Evolutionary conservation across 1,140 invertebrate genomes (phyloP).

Genomic region (Trialeurodes vaporariorum): DNA sequence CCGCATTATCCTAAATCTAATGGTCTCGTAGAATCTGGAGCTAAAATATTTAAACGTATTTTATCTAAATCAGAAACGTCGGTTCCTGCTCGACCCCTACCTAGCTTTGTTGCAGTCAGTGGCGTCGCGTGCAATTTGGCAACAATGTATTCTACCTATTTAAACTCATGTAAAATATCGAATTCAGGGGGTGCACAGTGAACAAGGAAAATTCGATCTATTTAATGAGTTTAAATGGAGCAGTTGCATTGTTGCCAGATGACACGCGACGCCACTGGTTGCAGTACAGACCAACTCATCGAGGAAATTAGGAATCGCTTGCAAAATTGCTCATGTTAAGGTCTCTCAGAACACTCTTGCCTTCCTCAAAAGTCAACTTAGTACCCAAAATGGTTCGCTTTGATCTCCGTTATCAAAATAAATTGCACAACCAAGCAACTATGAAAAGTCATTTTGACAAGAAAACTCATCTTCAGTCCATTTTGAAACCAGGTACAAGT

Average conservation of each 20-base stretch:
- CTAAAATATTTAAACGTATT: slow-evolving; percentile 13
- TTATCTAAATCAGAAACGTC: slow-evolving; percentile 7
- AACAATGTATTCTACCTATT: too few relatives aligned
- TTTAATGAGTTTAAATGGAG: too few relatives aligned
- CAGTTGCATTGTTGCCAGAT: too few relatives aligned
- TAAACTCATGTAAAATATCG: too few relatives aligned
- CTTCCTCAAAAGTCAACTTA: background rate
- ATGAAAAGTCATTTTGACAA: slow-evolving; percentile 6
- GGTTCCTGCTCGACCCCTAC: slow-evolving; percentile 3
- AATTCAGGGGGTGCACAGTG: too few relatives aligned
- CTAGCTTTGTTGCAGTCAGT: too few relatives aligned
- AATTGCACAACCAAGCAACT: background rate
- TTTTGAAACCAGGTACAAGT: background rate
- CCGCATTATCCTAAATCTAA: slow-evolving; percentile 16
- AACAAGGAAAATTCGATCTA: too few relatives aligned
- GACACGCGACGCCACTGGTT: too few relatives aligned
- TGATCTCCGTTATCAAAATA: too few relatives aligned
- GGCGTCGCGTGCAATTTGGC: too few relatives aligned
- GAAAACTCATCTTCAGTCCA: background rate
- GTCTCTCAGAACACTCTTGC: background rate
- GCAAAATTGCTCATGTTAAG: background rate
- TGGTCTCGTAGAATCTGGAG: slow-evolving; percentile 16
- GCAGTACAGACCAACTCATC: slow-evolving; percentile 11
- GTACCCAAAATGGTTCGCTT: too few relatives aligned
- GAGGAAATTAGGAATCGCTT: slow-evolving; percentile 3